Base-by-base conservation (phyloP, 1,140 invertebrate species). In the Oppia nitens region DNA sequence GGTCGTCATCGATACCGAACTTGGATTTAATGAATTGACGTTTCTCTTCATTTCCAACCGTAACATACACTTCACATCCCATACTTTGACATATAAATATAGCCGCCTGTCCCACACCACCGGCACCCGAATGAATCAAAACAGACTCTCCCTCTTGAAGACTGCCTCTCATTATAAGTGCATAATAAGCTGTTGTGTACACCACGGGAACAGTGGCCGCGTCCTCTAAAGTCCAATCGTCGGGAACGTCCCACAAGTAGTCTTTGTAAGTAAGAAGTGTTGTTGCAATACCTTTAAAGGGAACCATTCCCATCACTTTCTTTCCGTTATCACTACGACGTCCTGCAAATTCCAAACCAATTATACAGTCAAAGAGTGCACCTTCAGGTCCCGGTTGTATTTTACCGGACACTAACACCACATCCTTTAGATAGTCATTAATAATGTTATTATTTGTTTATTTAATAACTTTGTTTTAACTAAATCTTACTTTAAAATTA, bases 401-500 rank as follows among this genome's bases (percentile, higher is more conserved):
- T 73, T 95, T 94, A 61, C 93, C 94, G 26, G 88, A 90, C 1
- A 92, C 92, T 63, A 98, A 74, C 92, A 97, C 97, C 47, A 98
- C 83, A 71, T 98, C 93, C 60, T 92, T 80, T 48, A 74, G 68
- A n/a, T 71, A 68, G 64, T 83, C 87, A 3, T 76, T 69, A 4
- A 69, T 50, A n/a, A 76, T 40, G 32, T 9, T 40, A 17, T 40
- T 40, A n/a, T 40, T 40, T 69, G 1, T 70, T 75, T 0, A 81
- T 65, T 0, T 74, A 75, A 69, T 87, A 83, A 47, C 78, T 77
- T 2, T 79, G 75, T 0, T 57, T 64, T 28, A 23, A 14, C 12
- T 40, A n/a, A 21, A 11, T n/a, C 49, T 45, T 45, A 55, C 53
- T 28, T 62, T 62, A 82, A 97, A 97, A 73, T 98, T 97, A 4